phyloP scores from a whole-genome alignment of 2,888 invertebrate genomes.

The Parnassius apollo region DNA sequence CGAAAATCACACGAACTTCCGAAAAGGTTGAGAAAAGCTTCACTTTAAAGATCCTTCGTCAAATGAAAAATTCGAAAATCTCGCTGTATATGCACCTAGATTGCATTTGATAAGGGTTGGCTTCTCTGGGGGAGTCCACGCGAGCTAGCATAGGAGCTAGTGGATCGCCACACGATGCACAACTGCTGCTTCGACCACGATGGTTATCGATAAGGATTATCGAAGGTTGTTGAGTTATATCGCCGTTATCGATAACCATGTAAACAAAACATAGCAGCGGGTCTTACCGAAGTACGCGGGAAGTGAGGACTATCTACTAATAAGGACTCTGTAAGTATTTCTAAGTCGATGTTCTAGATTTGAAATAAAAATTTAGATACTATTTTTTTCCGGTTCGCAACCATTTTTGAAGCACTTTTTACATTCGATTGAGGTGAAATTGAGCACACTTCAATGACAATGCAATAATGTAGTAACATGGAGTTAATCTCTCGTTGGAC shows the following conservation, averaged over 20 bases:
- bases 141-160: slow-evolving; percentile 44
- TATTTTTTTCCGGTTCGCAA: too few species aligned
- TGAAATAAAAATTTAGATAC: too few species aligned
- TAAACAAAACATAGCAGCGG: slow-evolving; percentile 16
- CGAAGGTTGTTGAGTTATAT: slow-evolving; percentile 34
- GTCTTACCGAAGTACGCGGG: background rate
- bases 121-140: slow-evolving; percentile 25
- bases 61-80: slow-evolving; percentile 70
- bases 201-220: slow-evolving; percentile 57
- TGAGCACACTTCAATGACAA: too few species aligned
- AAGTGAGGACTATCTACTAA: background rate
- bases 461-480: too few species aligned
- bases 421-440: too few species aligned
- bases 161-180: slow-evolving; percentile 35
- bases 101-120: slow-evolving; percentile 47
- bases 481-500: too few species aligned
- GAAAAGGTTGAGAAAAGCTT: background rate
- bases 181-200: slow-evolving; percentile 52
- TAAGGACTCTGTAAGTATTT: background rate
- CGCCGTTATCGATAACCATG: slow-evolving; percentile 9
- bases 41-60: slow-evolving; percentile 44
- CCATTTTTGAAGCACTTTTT: too few species aligned
- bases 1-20: background rate
- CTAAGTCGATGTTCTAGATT: too few species aligned
- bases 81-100: slow-evolving; percentile 59